Evolutionary conservation across 1,140 invertebrate species (phyloP).

Genomic region (Zaprionus tsacasi): DNA sequence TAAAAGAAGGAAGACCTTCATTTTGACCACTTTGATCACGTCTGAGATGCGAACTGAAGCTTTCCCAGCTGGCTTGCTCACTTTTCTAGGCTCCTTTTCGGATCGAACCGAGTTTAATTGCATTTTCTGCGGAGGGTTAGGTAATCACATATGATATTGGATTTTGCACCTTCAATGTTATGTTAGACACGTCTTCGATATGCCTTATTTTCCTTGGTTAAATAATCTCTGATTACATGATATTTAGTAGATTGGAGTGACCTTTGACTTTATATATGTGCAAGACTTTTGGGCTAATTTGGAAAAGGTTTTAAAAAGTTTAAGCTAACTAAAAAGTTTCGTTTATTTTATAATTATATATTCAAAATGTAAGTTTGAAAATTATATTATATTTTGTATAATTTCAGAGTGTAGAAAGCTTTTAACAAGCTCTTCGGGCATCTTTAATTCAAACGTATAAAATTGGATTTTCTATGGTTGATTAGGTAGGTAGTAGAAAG

Average conservation of each 20-base stretch:
- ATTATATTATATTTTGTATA: no score
- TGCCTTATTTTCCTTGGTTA: not conserved
- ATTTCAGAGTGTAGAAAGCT: no score
- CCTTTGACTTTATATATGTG: no score
- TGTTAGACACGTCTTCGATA: constrained; percentile 4
- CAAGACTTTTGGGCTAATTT: no score
- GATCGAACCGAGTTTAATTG: not conserved
- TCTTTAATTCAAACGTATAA: no score
- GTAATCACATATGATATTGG: not conserved
- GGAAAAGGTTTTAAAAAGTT: no score
- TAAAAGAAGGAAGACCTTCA: not conserved
- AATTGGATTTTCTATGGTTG: no score
- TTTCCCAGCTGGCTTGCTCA: not conserved
- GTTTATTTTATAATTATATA: no score
- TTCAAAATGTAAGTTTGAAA: no score
- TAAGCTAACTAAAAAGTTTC: no score
- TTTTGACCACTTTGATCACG: not conserved
- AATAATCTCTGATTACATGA: not conserved
- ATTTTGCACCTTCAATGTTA: not conserved
- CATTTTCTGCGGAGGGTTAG: not conserved
- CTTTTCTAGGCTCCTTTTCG: not conserved
- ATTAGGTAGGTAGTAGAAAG: no score
- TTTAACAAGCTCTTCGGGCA: no score
- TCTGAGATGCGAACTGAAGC: not conserved
- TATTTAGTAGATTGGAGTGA: not conserved